Conservation (phyloP, 2,888 invertebrate species). For the Rhagium mordax region DNA sequence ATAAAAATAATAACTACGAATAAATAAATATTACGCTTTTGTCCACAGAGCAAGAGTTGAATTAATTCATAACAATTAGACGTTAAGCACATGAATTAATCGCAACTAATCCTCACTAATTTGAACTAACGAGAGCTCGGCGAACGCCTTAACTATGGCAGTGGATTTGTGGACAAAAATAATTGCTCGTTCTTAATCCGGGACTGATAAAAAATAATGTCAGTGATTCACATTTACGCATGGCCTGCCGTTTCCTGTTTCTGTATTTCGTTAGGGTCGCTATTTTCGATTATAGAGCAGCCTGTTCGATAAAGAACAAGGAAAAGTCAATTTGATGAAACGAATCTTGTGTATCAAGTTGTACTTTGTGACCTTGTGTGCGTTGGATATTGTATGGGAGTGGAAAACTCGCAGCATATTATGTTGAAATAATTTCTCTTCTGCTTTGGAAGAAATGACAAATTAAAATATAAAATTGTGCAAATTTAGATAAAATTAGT, state of each 20-base stretch:
- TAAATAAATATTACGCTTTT: no score
- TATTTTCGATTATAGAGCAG: neutral
- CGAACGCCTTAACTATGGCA: conserved; percentile 2
- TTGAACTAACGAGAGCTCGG: conserved; percentile 4
- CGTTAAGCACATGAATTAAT: conserved; percentile 7
- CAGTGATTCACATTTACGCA: neutral
- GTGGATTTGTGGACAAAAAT: conserved; percentile 17
- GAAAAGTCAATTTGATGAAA: neutral
- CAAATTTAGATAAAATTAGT: no score
- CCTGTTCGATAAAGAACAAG: neutral
- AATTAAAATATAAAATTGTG: no score
- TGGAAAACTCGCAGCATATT: no score
- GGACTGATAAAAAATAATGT: conserved; percentile 2
- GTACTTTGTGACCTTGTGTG: no score
- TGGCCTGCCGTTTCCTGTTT: conserved; percentile 5
- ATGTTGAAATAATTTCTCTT: no score
- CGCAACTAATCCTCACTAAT: conserved; percentile 10
- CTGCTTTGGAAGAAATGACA: no score
- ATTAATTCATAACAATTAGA: neutral
- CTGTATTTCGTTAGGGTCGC: neutral
- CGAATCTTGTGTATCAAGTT: neutral
- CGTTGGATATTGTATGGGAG: no score
- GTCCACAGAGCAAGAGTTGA: neutral
- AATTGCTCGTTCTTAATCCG: conserved; percentile 4
- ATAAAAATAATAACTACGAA: no score